Evolutionary conservation across 2,888 invertebrate species (phyloP), one percentile per base, ranked within the genome.

Genomic region (Lepidochrysops patricia): DNA sequence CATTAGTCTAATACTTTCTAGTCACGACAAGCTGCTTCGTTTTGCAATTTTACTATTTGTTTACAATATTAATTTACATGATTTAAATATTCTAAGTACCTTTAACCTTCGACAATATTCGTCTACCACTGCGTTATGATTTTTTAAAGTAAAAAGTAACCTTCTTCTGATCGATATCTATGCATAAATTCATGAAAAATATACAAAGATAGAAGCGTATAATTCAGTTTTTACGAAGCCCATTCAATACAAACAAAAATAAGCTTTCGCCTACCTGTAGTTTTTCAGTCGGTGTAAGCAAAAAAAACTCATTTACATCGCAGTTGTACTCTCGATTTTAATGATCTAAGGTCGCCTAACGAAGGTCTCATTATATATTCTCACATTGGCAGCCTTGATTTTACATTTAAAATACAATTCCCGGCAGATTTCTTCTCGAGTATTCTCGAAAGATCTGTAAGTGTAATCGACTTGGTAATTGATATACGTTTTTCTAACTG

Each of bases 401-500:
- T 32, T 19, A 54, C 54, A 29, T 27, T 54, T 15, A 54, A 54
- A 54, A 54, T 54, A 54, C 54, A 54, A 54, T 54, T 54, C 54
- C 29, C 29, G 13, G 54, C 54, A 25, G n/a, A 37, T 13, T 37
- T 37, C 15, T 29, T 54, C 29, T 54, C 54, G 12, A 54, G 54
- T 15, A 12, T 54, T 54, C 54, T 54, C 29, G 54, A 54, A 27
- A 29, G 23, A 43, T 43, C 54, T 29, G 54, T 43, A 60, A 57
- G 61, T 56, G 57, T 58, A 60, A 72, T 72, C 73, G 70, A 65
- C 66, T 65, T 68, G 69, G 70, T 76, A 79, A 79, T 79, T 70
- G 72, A 66, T 65, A 79, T 79, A 75, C 75, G 73, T 77, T 76
- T 77, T 73, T 72, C 70, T 72, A 70, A 72, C 72, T 70, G 75